Evolutionary conservation across 2,888 invertebrate genomes (phyloP), one percentile per base, ranked within the genome.

Genomic region (Drosophila helvetica): DNA sequence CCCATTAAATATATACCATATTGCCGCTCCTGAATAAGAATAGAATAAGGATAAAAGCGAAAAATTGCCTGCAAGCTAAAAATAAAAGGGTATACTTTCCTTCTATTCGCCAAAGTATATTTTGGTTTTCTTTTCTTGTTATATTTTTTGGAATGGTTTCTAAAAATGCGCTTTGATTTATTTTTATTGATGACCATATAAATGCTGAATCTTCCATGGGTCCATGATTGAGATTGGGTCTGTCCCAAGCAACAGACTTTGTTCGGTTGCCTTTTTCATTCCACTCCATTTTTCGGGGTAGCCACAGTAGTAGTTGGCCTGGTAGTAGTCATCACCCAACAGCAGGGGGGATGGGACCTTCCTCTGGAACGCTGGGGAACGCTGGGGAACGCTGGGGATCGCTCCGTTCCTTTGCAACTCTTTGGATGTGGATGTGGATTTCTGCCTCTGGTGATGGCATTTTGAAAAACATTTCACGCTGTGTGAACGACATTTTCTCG

Each of bases 141-240:
- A 45, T 64, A 2, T 18, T 7, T 38, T 51, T 62, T 57, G 48
- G 27, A 64, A 61, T 72, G 56, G 74, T 77, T 82, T 86, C 75
- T 77, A 85, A 82, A 88, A 80, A 74, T 88, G 75, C 77, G 69
- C 79, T 87, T 86, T 85, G 86, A 86, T 86, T 86, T 86, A 86
- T 86, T 86, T 86, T 86, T 86, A 86, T 86, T 89, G 86, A 88
- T 89, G 89, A 75, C 86, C 89, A 70, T 89, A 88, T 89, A 83
- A 88, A 88, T 75, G 86, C 71, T 77, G 74, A 70, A 38, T 62
- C 52, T 68, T 22, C 9, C 15, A 25, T 67, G 66, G 54, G 79
- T 22, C 22, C 22, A 22, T 22, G 50, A 48, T 46, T 18, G 50
- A 42, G 27, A 53, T 56, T n/a, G 55, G 55, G 18, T 57, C 7